Base-by-base conservation (phyloP, 2,888 invertebrate species). In the Tiliacea aurago region DNA sequence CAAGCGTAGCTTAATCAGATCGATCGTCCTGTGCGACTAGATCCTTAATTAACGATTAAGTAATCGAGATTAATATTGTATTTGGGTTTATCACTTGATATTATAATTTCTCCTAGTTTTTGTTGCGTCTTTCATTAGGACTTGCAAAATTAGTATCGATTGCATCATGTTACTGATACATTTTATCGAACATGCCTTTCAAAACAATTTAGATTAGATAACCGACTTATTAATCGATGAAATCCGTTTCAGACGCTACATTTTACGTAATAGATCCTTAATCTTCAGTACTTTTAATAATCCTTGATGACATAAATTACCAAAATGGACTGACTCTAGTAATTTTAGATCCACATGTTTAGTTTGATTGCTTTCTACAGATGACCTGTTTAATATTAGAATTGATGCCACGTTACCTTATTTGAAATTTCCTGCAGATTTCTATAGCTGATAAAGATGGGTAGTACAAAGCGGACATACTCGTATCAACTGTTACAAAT, bases 401-500 rank as follows among this genome's bases (percentile, higher is more conserved):
- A 78, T 65, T 49, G 23, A 45, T 70, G 66, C 58, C 70, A 84
- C 64, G 53, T 76, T 56, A 51, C 79, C 77, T 80, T 87, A 73
- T 86, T 86, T 83, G 78, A 78, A 78, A 80, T 84, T 77, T 78
- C 28, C 77, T 66, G 68, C 65, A 53, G 76, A 83, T 86, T 80
- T 78, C 76, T 73, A 73, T 80, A 75, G 45, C 45, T 53, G 86
- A 86, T 86, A 86, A 83, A 75, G 69, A 86, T 84, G 68, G 76
- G 74, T 74, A 71, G 69, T 76, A 78, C 69, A 83, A 84, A 82
- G 79, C 73, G 73, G 68, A 83, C 72, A 62, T 86, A n/a, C n/a
- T n/a, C n/a, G n/a, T n/a, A 86, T 87, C 84, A 70, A 73, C 72
- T 71, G 80, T 80, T 85, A 80, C 82, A 73, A 86, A 83, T 87